These are phyloP conservation scores for Ceryle rudis DNA, from an alignment of 2,797 vertebrate species.

Conservation along the genomic window DNA sequence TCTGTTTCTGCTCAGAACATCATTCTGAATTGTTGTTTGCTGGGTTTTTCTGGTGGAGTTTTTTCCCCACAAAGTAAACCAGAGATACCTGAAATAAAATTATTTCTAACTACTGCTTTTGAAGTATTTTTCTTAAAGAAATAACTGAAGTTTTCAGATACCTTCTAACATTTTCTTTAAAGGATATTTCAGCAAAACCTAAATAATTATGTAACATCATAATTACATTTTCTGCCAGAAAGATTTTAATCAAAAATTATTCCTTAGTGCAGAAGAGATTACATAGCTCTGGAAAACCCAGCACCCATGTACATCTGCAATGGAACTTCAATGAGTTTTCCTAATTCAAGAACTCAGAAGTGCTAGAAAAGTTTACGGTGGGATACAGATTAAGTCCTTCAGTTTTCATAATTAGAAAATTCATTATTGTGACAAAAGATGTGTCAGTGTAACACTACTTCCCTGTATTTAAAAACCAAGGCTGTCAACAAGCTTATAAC, in stretches of 20 bases:
- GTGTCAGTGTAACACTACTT: not conserved
- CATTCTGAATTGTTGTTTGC: not conserved
- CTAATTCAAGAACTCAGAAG: not conserved
- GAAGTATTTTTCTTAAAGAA: not conserved
- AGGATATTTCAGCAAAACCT: not conserved
- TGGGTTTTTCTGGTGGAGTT: not conserved
- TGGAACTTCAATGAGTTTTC: too few relatives aligned
- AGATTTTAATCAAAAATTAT: too few relatives aligned
- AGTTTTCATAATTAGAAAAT: not conserved
- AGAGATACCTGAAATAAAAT: not conserved
- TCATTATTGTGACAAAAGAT: not conserved
- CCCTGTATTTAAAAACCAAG: not conserved
- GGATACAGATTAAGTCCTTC: not conserved
- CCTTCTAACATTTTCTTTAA: not conserved
- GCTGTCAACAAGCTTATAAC: not conserved
- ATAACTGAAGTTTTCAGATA: not conserved
- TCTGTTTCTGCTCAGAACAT: not conserved
- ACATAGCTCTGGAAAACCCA: too few relatives aligned
- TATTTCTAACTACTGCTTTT: not conserved
- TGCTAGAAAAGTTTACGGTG: not conserved
- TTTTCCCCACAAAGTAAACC: not conserved
- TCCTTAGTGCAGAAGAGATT: too few relatives aligned
- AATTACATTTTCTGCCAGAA: too few relatives aligned
- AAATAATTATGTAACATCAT: not conserved
- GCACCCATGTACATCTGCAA: too few relatives aligned